Conservation (phyloP, 2,888 invertebrate genomes). For the Atethmia centrago region DNA sequence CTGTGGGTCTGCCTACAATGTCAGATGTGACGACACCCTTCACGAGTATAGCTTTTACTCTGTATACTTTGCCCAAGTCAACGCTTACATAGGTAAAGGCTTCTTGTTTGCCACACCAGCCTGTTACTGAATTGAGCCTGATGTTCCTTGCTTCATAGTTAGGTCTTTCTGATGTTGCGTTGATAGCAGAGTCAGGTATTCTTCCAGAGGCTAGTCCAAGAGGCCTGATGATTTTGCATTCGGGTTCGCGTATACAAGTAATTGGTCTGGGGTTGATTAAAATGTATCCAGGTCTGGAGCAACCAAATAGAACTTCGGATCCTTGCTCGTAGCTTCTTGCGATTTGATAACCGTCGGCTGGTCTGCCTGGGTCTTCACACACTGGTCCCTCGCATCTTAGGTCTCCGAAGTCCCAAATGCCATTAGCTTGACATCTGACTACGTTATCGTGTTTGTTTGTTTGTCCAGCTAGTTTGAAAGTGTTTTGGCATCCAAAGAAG, state of each 20-base stretch:
- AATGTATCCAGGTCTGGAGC: slow-evolving; percentile 97
- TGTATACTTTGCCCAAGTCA: slow-evolving; percentile 97
- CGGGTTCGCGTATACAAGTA: slow-evolving; percentile 97
- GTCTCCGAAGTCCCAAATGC: slow-evolving; percentile 99
- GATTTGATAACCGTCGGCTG: slow-evolving; percentile 97
- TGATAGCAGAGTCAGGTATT: slow-evolving; percentile 98
- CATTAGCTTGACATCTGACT: slow-evolving; percentile 97
- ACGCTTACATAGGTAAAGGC: slow-evolving; percentile 99
- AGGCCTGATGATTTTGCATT: slow-evolving; percentile 97
- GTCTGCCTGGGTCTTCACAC: slow-evolving; percentile 98
- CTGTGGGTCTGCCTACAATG: slow-evolving; percentile 98
- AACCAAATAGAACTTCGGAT: slow-evolving; percentile 97
- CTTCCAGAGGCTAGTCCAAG: slow-evolving; percentile 97
- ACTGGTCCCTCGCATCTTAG: slow-evolving; percentile 98
- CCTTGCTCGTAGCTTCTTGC: slow-evolving; percentile 96
- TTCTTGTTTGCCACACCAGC: slow-evolving; percentile 99
- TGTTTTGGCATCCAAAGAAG: slow-evolving; percentile 98
- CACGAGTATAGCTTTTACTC: slow-evolving; percentile 97
- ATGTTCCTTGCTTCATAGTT: slow-evolving; percentile 98
- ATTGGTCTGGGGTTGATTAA: slow-evolving; percentile 97
- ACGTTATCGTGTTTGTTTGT: slow-evolving; percentile 97
- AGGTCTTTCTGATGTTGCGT: slow-evolving; percentile 97
- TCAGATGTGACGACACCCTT: slow-evolving; percentile 98
- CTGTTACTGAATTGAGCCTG: slow-evolving; percentile 97
- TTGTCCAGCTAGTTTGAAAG: slow-evolving; percentile 98